Evolutionary conservation across 2,113 vertebrate species (phyloP), one percentile per base, ranked within the genome.

Genomic region (Calidris pugnax): DNA sequence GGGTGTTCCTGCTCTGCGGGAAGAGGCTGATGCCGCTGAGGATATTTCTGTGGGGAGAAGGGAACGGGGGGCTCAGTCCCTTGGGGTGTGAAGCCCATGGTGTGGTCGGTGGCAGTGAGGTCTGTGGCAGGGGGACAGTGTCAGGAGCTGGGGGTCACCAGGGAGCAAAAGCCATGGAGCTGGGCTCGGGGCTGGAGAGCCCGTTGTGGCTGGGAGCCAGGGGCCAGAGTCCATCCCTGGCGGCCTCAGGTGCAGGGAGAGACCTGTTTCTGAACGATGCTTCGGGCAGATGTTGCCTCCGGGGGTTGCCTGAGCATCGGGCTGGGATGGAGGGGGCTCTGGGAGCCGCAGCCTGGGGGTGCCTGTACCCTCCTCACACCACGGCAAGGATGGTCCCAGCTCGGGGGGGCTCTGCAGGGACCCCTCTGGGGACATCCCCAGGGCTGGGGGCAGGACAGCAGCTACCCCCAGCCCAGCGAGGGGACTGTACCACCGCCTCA

Each of bases 51-150:
- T 11, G 6, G 48, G 8, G 15, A 28, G 37, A 22, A 8, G 37
- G 21, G 64, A 16, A 18, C 1, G 1, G 33, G 3, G 33, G 37
- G 30, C 24, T 28, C 13, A 4, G 47, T 18, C 32, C 39, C 24
- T 3, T 2, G 20, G 41, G 27, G 0, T 23, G 0, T 3, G 22
- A 26, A 18, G 17, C n/a, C 35, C 41, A 0, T 0, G 12, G 41
- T 2, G 47, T 6, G 21, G 24, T 12, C 20, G 4, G 24, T 10
- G 17, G 5, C 4, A 6, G n/a, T 1, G 4, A 19, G 41, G 26
- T 14, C 45, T 12, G 67, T 0, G 12, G 26, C 73, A 33, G 43
- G 21, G 37, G 12, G 4, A 51, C 33, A 32, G 83, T 2, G 0
- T 13, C 15, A 4, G 69, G 63, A 14, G 14, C 2, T 4, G 23